These are phyloP conservation scores for Balaeniceps rex DNA, from an alignment of 2,113 vertebrate species.

Conservation along the genomic window DNA sequence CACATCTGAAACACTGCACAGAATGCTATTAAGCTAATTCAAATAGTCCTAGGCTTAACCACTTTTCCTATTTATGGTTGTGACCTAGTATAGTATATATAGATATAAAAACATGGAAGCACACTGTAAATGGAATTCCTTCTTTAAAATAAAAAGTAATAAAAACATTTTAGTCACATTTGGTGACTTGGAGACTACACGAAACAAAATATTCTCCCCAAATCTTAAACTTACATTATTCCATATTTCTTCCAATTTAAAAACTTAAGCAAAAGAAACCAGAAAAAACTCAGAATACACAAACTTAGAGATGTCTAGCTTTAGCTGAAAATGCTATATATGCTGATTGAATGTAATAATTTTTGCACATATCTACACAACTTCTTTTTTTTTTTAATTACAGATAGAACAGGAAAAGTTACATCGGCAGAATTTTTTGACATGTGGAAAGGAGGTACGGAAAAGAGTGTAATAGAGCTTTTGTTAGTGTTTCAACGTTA, in stretches of 20 bases:
- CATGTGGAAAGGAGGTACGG: slow-evolving; percentile 72
- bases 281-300: background rate
- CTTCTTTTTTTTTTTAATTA: slow-evolving; percentile 5
- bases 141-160: background rate
- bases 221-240: background rate
- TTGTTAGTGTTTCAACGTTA: background rate
- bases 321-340: background rate
- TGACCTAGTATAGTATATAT: background rate
- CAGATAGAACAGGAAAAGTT: slow-evolving; percentile 70
- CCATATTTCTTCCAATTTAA: background rate
- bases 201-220: background rate
- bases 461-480: background rate
- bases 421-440: slow-evolving; percentile 40
- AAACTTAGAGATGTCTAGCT: background rate
- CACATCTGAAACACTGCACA: background rate
- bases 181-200: background rate
- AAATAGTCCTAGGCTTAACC: background rate
- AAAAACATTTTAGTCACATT: background rate
- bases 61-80: background rate
- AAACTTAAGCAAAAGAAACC: background rate
- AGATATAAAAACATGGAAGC: background rate
- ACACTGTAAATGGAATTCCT: background rate
- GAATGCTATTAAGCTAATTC: background rate
- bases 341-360: background rate
- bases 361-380: background rate